Percentiles rank a stretch among this genome's conserved stretches.
Evolutionary conservation across 2,888 invertebrate genomes (phyloP).

Genomic region (Ctenicera cuprea): DNA sequence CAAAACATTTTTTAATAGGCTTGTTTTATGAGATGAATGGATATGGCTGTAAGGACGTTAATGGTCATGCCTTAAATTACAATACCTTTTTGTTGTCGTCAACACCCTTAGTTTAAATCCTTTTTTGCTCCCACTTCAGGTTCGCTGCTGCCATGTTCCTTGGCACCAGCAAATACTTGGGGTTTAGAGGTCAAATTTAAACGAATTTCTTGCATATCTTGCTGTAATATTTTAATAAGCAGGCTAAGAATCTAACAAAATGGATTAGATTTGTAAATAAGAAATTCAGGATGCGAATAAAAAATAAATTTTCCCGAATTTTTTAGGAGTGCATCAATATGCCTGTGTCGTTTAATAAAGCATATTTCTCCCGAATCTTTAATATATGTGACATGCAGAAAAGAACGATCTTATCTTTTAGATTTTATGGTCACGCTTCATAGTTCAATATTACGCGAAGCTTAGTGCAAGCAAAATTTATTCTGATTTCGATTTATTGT

Average conservation of each 20-base stretch:
- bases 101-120: constrained; percentile 35
- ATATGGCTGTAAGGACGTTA: not conserved
- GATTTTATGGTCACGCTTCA: not conserved
- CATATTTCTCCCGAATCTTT: too few relatives aligned
- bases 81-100: constrained; percentile 35
- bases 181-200: constrained; percentile 23
- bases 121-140: constrained; percentile 25
- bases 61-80: not conserved
- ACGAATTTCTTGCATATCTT: constrained; percentile 24
- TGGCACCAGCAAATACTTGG: constrained; percentile 28
- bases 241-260: too few relatives aligned
- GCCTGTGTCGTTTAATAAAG: too few relatives aligned
- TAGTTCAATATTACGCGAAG: not conserved
- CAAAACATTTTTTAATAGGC: too few relatives aligned
- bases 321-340: too few relatives aligned
- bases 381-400: too few relatives aligned
- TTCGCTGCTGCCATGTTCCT: constrained; percentile 29
- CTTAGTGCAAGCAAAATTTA: not conserved
- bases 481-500: constrained; percentile 5
- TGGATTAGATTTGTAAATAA: too few relatives aligned
- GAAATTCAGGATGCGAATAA: too few relatives aligned
- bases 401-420: too few relatives aligned
- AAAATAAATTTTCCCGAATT: too few relatives aligned
- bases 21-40: too few relatives aligned
- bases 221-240: not conserved